phyloP scores from a whole-genome alignment of 2,113 vertebrate genomes.

The Alligator mississippiensis region DNA sequence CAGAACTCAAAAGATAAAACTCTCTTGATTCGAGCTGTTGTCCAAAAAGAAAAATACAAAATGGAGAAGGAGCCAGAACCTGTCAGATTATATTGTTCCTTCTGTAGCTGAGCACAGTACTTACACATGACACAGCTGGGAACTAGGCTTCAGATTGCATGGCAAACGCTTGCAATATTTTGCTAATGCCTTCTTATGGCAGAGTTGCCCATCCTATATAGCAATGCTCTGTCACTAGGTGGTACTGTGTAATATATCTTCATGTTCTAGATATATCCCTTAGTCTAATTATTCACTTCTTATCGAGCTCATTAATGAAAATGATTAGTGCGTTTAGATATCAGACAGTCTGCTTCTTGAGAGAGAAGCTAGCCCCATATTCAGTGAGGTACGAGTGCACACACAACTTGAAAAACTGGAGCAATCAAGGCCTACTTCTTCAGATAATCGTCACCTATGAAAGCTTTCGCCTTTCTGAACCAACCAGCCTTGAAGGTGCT shows the following conservation, averaged over 20 bases:
- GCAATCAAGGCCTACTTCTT: not conserved
- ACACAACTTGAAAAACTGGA: not conserved
- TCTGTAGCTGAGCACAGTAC: rapidly evolving
- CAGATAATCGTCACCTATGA: rapidly evolving
- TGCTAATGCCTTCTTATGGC: rapidly evolving
- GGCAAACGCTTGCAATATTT: not conserved
- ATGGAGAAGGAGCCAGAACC: not conserved
- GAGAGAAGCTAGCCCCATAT: not conserved
- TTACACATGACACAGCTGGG: rapidly evolving
- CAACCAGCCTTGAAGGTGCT: no score
- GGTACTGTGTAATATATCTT: constrained; percentile 70
- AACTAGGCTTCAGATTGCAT: not conserved
- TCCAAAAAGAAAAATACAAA: not conserved
- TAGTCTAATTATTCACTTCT: not conserved
- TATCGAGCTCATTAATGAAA: not conserved
- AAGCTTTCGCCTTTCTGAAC: not conserved
- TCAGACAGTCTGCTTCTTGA: not conserved
- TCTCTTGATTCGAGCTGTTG: not conserved
- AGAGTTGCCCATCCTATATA: not conserved
- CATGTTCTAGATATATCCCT: not conserved
- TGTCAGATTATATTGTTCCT: not conserved
- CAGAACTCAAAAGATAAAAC: not conserved
- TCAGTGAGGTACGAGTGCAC: not conserved
- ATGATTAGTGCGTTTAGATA: not conserved
- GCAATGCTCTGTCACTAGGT: constrained; percentile 66